A percentile compares a stretch with the other conserved stretches of the same genome.
phyloP scores from a whole-genome alignment of 2,888 invertebrate genomes.

The Tuta absoluta region DNA sequence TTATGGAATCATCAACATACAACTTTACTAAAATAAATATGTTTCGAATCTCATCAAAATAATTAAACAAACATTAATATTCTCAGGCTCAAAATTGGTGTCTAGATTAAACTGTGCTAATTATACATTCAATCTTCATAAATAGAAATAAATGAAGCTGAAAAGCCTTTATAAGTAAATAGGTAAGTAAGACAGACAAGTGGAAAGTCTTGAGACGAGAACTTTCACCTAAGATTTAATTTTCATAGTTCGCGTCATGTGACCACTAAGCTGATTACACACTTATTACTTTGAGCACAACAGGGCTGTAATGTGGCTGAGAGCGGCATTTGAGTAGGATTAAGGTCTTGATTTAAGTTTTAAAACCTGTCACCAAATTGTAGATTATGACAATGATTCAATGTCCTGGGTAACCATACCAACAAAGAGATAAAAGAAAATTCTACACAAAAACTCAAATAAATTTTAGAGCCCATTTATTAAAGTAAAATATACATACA shows the following conservation, averaged over 20 bases:
- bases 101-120: no score
- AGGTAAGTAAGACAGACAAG: background rate
- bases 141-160: slow-evolving; percentile 11
- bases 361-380: no score
- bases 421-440: no score
- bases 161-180: slow-evolving; percentile 17
- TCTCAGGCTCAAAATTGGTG: no score
- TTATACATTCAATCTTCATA: background rate
- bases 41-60: no score
- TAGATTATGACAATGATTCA: background rate
- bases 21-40: no score
- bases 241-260: slow-evolving; percentile 65
- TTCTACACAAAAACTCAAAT: no score
- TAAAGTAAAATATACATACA: no score
- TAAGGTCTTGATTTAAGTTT: background rate
- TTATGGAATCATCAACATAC: no score
- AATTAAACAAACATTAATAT: no score
- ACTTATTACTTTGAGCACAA: slow-evolving; percentile 53
- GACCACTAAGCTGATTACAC: slow-evolving; percentile 62
- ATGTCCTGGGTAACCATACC: no score
- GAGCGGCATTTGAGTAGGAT: background rate
- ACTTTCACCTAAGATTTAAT: slow-evolving; percentile 54
- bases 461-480: no score
- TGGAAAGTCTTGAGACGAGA: slow-evolving; percentile 2
- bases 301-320: background rate